Conservation (phyloP, 2,888 invertebrate species). For the Osedax fenrisi region DNA sequence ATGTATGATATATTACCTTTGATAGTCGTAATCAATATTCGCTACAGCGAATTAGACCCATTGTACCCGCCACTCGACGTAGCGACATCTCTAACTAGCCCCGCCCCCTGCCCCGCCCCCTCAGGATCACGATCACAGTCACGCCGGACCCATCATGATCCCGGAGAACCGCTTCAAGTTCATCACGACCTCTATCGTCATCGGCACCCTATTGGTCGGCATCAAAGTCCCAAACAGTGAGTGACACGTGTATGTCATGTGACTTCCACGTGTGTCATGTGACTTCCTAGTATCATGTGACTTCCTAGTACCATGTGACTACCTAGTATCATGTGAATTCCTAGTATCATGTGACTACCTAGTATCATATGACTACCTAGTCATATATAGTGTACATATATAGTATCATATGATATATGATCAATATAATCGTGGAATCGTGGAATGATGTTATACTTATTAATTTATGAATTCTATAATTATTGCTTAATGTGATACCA, state of each 20-base stretch:
- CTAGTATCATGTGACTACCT: not conserved
- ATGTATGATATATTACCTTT: too few relatives aligned
- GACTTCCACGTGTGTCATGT: not conserved
- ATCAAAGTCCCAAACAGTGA: conserved; percentile 73
- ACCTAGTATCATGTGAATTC: not conserved
- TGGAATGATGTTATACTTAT: too few relatives aligned
- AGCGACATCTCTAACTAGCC: not conserved
- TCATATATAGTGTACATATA: too few relatives aligned
- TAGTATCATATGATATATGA: too few relatives aligned
- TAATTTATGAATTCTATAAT: too few relatives aligned
- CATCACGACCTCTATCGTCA: conserved; percentile 69
- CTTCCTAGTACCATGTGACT: too few relatives aligned
- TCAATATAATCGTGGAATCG: too few relatives aligned
- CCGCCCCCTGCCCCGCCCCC: not conserved
- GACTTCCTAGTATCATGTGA: not conserved
- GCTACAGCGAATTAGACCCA: too few relatives aligned
- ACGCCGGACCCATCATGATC: conserved; percentile 53
- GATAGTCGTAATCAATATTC: too few relatives aligned
- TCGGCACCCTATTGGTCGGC: conserved; percentile 65
- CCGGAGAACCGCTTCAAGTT: conserved; percentile 70
- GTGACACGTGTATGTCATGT: too few relatives aligned
- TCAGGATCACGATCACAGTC: not conserved
- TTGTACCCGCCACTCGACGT: too few relatives aligned
- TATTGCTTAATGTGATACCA: too few relatives aligned
- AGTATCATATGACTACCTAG: not conserved